Evolutionary conservation across 2,797 vertebrate species (phyloP).

Genomic region (Acipenser oxyrinchus): DNA sequence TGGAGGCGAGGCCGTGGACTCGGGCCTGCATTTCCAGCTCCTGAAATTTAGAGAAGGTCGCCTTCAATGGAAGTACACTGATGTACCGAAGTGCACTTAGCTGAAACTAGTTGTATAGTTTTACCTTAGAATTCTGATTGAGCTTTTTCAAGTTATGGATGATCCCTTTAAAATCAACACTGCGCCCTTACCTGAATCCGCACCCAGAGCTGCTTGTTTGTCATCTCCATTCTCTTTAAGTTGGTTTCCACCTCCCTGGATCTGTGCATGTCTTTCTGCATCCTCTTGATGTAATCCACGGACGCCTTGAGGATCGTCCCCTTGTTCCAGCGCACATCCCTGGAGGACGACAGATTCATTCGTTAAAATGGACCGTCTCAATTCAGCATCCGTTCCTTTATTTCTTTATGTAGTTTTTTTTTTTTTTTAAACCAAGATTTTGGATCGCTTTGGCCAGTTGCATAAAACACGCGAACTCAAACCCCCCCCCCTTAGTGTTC

Average conservation of each 20-base stretch:
- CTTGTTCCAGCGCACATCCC: slow-evolving; percentile 97
- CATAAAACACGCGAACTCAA: too few species aligned
- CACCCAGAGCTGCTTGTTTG: slow-evolving; percentile 88
- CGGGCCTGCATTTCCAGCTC: slow-evolving; percentile 95
- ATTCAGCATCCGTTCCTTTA: too few species aligned
- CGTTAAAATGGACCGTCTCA: too few species aligned
- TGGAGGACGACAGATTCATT: slow-evolving; percentile 26
- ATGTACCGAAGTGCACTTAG: background rate
- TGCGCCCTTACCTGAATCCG: slow-evolving; percentile 77
- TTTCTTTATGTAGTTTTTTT: too few species aligned
- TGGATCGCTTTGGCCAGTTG: too few species aligned
- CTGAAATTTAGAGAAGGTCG: slow-evolving; percentile 41
- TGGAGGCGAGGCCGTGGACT: slow-evolving; percentile 76
- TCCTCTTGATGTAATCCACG: slow-evolving; percentile 93
- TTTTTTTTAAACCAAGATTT: too few species aligned
- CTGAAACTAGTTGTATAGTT: too few species aligned
- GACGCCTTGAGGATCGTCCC: slow-evolving; percentile 93
- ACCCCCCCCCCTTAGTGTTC: too few species aligned
- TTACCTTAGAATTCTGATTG: too few species aligned
- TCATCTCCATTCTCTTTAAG: slow-evolving; percentile 87
- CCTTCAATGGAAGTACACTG: background rate
- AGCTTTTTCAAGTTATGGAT: too few species aligned
- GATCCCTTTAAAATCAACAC: too few species aligned
- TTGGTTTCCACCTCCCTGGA: slow-evolving; percentile 87
- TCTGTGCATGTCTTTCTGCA: slow-evolving; percentile 91